Conservation (phyloP, 2,113 vertebrate genomes). For the Hucho hucho region DNA sequence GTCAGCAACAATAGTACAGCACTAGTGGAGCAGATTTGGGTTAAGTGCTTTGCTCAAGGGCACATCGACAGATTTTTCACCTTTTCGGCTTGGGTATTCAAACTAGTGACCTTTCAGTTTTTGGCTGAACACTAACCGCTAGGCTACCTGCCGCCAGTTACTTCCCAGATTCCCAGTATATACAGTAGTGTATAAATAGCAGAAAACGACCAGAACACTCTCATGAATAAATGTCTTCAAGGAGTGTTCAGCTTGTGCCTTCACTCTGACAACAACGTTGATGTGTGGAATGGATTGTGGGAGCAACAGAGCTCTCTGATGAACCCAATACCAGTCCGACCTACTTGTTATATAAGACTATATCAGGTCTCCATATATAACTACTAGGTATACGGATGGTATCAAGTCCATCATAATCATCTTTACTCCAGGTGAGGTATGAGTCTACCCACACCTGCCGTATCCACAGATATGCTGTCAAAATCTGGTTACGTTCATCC, state of each 20-base stretch:
- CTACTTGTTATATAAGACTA: constrained; percentile 94
- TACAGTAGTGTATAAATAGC: constrained; percentile 18
- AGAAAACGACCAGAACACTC: constrained; percentile 50
- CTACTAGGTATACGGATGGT: constrained; percentile 89
- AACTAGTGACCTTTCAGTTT: too few relatives aligned
- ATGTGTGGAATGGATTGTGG: too few relatives aligned
- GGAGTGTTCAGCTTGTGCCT: constrained; percentile 54
- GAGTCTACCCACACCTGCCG: constrained; percentile 87
- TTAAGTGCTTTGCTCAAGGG: too few relatives aligned
- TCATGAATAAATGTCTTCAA: constrained; percentile 37
- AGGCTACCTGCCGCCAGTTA: too few relatives aligned
- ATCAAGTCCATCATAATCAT: constrained; percentile 85
- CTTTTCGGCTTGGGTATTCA: too few relatives aligned
- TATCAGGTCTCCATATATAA: constrained; percentile 90
- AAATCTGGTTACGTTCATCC: constrained; percentile 75
- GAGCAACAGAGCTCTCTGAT: constrained; percentile 13
- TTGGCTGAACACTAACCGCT: too few relatives aligned
- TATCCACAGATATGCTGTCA: constrained; percentile 85
- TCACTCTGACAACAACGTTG: constrained; percentile 9
- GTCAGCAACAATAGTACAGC: too few relatives aligned
- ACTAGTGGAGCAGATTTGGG: too few relatives aligned
- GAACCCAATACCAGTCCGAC: constrained; percentile 61
- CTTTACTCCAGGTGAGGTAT: constrained; percentile 83
- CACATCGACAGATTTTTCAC: too few relatives aligned
- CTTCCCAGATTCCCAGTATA: constrained; percentile 27